Evolutionary conservation across 2,113 vertebrate genomes (phyloP).

Genomic region (Rhodinocichla rosea): DNA sequence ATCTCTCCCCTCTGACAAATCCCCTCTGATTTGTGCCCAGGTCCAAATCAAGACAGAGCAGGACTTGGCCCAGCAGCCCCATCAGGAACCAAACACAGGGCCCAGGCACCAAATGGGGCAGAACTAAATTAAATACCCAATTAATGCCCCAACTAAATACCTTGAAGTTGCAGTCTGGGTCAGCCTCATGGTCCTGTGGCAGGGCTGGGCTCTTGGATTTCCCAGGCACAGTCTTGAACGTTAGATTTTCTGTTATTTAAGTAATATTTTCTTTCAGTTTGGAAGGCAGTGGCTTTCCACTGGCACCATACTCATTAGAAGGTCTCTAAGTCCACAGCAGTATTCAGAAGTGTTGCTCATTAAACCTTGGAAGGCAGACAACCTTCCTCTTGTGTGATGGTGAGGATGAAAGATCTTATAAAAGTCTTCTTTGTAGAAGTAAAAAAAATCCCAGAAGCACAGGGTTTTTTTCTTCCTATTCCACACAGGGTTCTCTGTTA

Average conservation of each 20-base stretch:
- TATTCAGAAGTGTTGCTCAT: background rate
- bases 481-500: background rate
- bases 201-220: background rate
- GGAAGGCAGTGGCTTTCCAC: background rate
- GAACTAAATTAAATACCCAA: background rate
- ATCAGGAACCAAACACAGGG: background rate
- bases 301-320: background rate
- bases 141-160: background rate
- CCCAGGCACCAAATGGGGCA: background rate
- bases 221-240: background rate
- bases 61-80: background rate
- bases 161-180: background rate
- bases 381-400: background rate
- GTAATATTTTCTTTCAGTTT: background rate
- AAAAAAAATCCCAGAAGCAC: background rate
- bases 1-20: background rate
- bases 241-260: background rate
- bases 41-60: background rate
- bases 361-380: constrained; percentile 12
- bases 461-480: background rate
- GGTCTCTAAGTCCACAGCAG: background rate
- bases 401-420: background rate
- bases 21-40: background rate
- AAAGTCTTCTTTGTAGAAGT: background rate
- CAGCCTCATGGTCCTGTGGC: background rate